Evolutionary conservation across 2,797 vertebrate species (phyloP).

Genomic region (Atherinosoma microstoma): DNA sequence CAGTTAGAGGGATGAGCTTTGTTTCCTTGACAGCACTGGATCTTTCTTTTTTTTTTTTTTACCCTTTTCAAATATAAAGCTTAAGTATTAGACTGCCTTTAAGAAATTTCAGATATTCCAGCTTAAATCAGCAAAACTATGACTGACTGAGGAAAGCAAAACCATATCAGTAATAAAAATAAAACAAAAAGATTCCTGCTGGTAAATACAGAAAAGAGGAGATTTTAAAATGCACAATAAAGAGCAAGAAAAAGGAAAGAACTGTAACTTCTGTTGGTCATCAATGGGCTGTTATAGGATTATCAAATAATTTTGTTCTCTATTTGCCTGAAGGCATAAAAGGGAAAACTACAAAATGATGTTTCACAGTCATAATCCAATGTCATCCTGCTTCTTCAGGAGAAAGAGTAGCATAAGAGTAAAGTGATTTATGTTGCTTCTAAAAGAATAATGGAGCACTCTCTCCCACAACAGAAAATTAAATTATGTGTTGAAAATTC

Average conservation of each 20-base stretch:
- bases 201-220: not conserved
- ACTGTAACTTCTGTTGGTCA: slow-evolving; percentile 8
- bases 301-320: slow-evolving; percentile 21
- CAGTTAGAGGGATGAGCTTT: slow-evolving; percentile 19
- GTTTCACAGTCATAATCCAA: slow-evolving; percentile 12
- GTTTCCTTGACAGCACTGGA: slow-evolving; percentile 23
- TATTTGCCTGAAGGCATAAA: slow-evolving; percentile 32
- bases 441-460: slow-evolving; percentile 26
- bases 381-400: slow-evolving; percentile 1
- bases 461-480: slow-evolving; percentile 30
- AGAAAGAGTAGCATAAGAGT: slow-evolving; percentile 17
- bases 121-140: slow-evolving; percentile 20
- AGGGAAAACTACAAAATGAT: slow-evolving; percentile 20
- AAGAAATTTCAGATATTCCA: slow-evolving; percentile 28
- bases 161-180: not conserved
- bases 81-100: slow-evolving; percentile 18
- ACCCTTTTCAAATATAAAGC: slow-evolving; percentile 37
- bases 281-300: slow-evolving; percentile 24
- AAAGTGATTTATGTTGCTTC: slow-evolving; percentile 33
- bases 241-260: not conserved
- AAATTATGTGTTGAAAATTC: slow-evolving; percentile 56
- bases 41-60: slow-evolving; percentile 19
- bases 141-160: slow-evolving; percentile 13
- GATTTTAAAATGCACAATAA: not conserved
- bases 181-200: no score